phyloP scores from a whole-genome alignment of 2,797 vertebrate species.

The Lepidocolaptes lacrymiger region DNA sequence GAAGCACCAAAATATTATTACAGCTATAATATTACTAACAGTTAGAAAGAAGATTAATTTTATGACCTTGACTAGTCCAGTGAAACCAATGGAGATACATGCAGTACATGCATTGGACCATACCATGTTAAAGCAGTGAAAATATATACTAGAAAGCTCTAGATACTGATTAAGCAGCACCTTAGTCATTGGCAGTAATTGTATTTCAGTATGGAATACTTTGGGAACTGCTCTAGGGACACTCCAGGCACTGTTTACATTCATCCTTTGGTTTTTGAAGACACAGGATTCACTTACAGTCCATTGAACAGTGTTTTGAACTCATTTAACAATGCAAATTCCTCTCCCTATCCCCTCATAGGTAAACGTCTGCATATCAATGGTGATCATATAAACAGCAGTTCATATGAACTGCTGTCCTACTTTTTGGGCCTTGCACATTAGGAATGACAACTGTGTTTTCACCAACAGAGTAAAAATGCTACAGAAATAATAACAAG shows the following conservation, averaged over 20 bases:
- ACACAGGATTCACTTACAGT: neutral
- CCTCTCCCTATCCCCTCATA: neutral
- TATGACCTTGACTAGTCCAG: neutral
- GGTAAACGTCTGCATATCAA: neutral
- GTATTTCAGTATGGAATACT: neutral
- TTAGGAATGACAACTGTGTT: neutral
- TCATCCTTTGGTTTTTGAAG: neutral
- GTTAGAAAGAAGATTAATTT: neutral
- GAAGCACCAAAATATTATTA: neutral
- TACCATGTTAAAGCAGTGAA: neutral
- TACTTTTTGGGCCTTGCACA: neutral
- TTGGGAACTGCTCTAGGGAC: neutral
- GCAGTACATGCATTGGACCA: fast-evolving
- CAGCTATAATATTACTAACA: neutral
- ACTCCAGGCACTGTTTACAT: neutral
- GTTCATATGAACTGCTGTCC: neutral
- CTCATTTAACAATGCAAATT: fast-evolving
- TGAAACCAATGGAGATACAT: neutral
- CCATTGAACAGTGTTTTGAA: neutral
- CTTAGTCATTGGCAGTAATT: neutral
- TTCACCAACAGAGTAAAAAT: neutral
- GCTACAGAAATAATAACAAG: neutral
- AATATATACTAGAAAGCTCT: neutral
- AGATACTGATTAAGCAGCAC: neutral
- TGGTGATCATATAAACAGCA: fast-evolving